Conservation (phyloP, 2,113 vertebrate species). For the Motacilla tschutschensis region DNA sequence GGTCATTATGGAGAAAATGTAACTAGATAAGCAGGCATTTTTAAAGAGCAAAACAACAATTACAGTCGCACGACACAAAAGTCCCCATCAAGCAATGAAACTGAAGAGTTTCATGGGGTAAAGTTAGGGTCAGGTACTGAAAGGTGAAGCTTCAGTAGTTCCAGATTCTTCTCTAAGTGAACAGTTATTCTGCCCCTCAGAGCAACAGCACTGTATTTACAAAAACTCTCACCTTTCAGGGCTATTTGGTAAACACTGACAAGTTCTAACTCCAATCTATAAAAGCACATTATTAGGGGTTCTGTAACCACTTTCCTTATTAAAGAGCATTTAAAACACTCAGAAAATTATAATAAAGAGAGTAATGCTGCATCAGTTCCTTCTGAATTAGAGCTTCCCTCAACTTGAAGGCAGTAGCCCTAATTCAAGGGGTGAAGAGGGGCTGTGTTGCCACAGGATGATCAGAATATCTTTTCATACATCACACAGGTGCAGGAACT, state of each 20-base stretch:
- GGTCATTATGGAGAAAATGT: not conserved
- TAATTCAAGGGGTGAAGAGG: not conserved
- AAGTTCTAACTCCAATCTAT: not conserved
- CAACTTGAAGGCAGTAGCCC: not conserved
- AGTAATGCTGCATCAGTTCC: not conserved
- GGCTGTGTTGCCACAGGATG: not conserved
- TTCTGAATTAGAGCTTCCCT: not conserved
- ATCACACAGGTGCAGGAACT: not conserved
- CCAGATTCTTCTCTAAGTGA: not conserved
- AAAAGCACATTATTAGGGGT: not conserved
- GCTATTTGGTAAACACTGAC: not conserved
- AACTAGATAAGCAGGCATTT: not conserved
- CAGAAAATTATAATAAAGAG: not conserved
- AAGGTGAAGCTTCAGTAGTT: not conserved
- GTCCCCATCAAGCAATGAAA: not conserved
- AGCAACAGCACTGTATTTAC: not conserved
- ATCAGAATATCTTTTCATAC: not conserved
- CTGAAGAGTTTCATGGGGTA: not conserved
- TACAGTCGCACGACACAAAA: fast-evolving
- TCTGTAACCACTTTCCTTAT: not conserved
- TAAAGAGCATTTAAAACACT: not conserved
- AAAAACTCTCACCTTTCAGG: not conserved
- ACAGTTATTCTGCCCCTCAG: not conserved
- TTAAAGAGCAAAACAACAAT: not conserved
- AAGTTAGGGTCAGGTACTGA: not conserved